These are phyloP conservation scores for Drosophila lutescens DNA, from an alignment of 2,888 invertebrate species.

Conservation along the genomic window DNA sequence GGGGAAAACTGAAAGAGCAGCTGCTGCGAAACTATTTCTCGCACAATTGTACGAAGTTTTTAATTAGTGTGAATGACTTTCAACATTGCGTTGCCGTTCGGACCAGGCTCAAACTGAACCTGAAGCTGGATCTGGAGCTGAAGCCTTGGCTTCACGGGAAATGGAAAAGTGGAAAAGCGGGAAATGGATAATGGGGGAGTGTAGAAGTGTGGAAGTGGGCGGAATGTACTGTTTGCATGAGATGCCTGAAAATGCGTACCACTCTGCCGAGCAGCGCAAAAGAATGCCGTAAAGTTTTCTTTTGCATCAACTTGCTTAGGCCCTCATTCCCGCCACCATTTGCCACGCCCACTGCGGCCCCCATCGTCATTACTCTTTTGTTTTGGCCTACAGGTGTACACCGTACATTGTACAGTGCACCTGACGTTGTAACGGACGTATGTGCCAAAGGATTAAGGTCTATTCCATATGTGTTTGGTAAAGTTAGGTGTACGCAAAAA, in stretches of 20 bases:
- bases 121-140: slow-evolving; percentile 17
- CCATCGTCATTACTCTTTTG: slow-evolving; percentile 36
- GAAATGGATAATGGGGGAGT: neutral
- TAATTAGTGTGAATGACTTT: slow-evolving; percentile 82
- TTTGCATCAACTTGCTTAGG: slow-evolving; percentile 41
- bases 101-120: slow-evolving; percentile 15
- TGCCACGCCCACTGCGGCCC: neutral
- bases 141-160: slow-evolving; percentile 1
- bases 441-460: neutral
- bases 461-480: too few relatives aligned
- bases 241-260: slow-evolving; percentile 65
- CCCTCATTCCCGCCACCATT: neutral
- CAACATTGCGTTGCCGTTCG: slow-evolving; percentile 64
- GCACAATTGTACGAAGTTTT: slow-evolving; percentile 81
- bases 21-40: slow-evolving; percentile 77
- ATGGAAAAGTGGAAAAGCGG: slow-evolving; percentile 1
- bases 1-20: slow-evolving; percentile 56
- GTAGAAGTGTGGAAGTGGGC: neutral
- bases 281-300: slow-evolving; percentile 54
- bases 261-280: neutral
- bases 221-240: slow-evolving; percentile 55
- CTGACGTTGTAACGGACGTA: neutral
- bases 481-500: too few relatives aligned
- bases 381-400: slow-evolving; percentile 15
- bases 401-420: neutral